phyloP scores from a whole-genome alignment of 2,797 vertebrate species.

The Zenarchopterus dispar region DNA sequence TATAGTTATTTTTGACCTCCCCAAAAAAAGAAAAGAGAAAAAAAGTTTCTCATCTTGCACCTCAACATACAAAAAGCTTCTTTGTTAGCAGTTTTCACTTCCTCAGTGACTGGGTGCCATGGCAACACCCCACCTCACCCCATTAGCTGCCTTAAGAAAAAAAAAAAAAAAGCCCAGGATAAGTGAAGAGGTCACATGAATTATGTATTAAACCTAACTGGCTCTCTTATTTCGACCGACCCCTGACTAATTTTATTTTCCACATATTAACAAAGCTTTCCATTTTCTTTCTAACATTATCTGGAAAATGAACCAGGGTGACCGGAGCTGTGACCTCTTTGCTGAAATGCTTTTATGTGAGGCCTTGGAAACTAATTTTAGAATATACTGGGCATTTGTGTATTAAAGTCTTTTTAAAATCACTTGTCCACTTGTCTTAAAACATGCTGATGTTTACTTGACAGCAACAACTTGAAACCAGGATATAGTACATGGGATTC shows the following conservation, averaged over 20 bases:
- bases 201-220: constrained; percentile 70
- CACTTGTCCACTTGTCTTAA: constrained; percentile 10
- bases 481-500: not conserved
- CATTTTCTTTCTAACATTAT: constrained; percentile 41
- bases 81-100: constrained; percentile 76
- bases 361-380: constrained; percentile 47
- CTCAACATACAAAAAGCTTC: constrained; percentile 56
- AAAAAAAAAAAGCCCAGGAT: constrained; percentile 38
- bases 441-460: constrained; percentile 10
- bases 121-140: constrained; percentile 44
- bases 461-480: not conserved
- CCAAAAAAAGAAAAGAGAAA: constrained; percentile 49
- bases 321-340: constrained; percentile 25
- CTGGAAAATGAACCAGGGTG: constrained; percentile 39
- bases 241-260: constrained; percentile 49
- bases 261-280: constrained; percentile 44
- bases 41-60: not conserved
- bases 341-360: constrained; percentile 47
- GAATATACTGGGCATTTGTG: constrained; percentile 18
- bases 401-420: constrained; percentile 10
- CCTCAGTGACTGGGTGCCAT: constrained; percentile 48
- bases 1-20: constrained; percentile 43
- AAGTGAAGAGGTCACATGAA: constrained; percentile 73
- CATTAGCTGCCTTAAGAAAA: not conserved
- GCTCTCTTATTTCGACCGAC: constrained; percentile 47